phyloP scores from a whole-genome alignment of 2,888 invertebrate genomes.

The Diaperis boleti region DNA sequence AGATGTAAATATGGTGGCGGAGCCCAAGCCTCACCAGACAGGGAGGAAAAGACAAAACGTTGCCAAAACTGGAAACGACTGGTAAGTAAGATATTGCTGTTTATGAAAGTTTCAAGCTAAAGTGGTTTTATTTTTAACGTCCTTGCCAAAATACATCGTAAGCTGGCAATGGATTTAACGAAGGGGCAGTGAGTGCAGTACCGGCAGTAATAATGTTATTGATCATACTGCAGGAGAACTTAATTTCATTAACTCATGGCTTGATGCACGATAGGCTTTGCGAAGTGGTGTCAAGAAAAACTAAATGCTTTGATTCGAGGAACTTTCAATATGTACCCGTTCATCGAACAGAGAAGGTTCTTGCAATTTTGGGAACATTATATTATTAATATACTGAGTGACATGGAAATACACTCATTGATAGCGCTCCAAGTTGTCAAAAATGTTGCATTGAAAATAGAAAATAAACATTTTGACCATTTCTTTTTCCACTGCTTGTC shows the following conservation, averaged over 20 bases:
- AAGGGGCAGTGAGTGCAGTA: slow-evolving; percentile 28
- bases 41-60: slow-evolving; percentile 76
- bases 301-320: slow-evolving; percentile 20
- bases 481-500: no score
- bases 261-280: slow-evolving; percentile 29
- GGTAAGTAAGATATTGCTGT: slow-evolving; percentile 67
- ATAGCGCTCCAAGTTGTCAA: no score
- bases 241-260: slow-evolving; percentile 39
- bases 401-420: no score
- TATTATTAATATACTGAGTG: no score
- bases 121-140: slow-evolving; percentile 3
- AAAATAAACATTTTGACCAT: no score
- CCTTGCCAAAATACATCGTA: neutral
- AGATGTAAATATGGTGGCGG: slow-evolving; percentile 84
- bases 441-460: no score
- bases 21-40: slow-evolving; percentile 80
- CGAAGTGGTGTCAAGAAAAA: slow-evolving; percentile 25
- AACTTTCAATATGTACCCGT: slow-evolving; percentile 1
- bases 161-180: neutral
- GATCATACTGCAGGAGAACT: slow-evolving; percentile 37
- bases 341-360: neutral
- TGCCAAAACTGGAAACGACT: slow-evolving; percentile 76
- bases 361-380: no score
- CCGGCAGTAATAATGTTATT: slow-evolving; percentile 33
- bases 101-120: slow-evolving; percentile 3